Percentiles rank a stretch among this genome's conserved stretches.
Conservation (phyloP, 2,113 vertebrate species). For the Cranoglanis bouderius region DNA sequence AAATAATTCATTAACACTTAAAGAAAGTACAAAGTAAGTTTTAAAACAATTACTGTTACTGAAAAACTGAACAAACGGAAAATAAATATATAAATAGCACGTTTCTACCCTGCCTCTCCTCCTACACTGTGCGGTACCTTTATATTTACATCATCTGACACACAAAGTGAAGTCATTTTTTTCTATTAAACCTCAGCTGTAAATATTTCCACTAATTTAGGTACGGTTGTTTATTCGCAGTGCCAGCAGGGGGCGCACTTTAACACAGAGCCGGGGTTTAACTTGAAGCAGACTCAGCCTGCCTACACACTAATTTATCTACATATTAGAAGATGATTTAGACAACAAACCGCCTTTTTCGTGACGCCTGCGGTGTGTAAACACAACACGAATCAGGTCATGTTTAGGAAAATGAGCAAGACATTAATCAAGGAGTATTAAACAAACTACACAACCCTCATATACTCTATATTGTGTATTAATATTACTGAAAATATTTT, state of each 20-base stretch:
- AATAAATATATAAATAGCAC: neutral
- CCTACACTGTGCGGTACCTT: neutral
- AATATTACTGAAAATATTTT: neutral
- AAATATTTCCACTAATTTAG: too few species aligned
- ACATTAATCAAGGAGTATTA: neutral
- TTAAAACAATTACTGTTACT: neutral
- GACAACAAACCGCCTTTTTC: neutral
- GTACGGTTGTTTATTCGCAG: neutral
- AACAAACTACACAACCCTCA: neutral
- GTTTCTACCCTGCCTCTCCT: neutral
- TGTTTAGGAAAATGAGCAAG: neutral
- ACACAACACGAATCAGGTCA: neutral
- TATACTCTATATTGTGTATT: neutral
- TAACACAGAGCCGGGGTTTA: constrained; percentile 17
- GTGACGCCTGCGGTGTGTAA: neutral
- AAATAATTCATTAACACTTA: neutral
- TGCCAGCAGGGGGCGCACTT: constrained; percentile 33
- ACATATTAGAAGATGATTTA: neutral
- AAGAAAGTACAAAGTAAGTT: neutral
- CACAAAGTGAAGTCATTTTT: neutral
- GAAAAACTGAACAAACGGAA: neutral
- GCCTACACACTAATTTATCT: neutral
- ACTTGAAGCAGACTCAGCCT: neutral
- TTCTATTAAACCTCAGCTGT: neutral
- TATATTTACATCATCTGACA: neutral